Evolutionary conservation across 2,113 vertebrate species (phyloP).

Genomic region (Xiphias gladius): DNA sequence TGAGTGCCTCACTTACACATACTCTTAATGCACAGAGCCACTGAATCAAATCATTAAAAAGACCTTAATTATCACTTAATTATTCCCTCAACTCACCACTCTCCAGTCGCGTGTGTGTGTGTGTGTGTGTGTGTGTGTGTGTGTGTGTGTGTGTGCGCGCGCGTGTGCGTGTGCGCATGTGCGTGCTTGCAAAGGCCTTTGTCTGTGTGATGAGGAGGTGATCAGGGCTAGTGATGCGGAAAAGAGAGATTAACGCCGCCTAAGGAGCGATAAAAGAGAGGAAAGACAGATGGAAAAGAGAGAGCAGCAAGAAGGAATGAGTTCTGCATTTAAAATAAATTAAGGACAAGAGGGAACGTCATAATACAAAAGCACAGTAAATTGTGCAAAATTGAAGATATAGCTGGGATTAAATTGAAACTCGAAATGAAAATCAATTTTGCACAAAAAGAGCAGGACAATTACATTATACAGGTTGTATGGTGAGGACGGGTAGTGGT

Average conservation of each 20-base stretch:
- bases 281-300: conserved; percentile 78
- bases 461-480: conserved; percentile 19
- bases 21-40: conserved; percentile 82
- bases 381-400: conserved; percentile 59
- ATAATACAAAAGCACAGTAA: conserved; percentile 42
- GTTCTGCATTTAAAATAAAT: conserved; percentile 67
- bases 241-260: conserved; percentile 81
- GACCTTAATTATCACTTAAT: conserved; percentile 88
- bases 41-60: conserved; percentile 91
- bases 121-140: conserved; percentile 26
- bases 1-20: conserved; percentile 84
- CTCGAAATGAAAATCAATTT: conserved; percentile 65
- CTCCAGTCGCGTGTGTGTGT: conserved; percentile 63
- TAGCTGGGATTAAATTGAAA: conserved; percentile 49
- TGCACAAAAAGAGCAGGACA: conserved; percentile 30
- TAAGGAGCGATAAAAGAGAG: conserved; percentile 79
- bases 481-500: conserved; percentile 56
- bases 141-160: conserved; percentile 21
- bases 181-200: conserved; percentile 70
- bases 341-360: conserved; percentile 47
- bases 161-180: conserved; percentile 15
- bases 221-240: conserved; percentile 77
- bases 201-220: conserved; percentile 75
- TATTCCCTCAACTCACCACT: conserved; percentile 82
- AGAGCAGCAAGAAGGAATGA: conserved; percentile 57